These are phyloP conservation scores for Archocentrus centrarchus DNA, from an alignment of 2,113 vertebrate species.

Conservation along the genomic window DNA sequence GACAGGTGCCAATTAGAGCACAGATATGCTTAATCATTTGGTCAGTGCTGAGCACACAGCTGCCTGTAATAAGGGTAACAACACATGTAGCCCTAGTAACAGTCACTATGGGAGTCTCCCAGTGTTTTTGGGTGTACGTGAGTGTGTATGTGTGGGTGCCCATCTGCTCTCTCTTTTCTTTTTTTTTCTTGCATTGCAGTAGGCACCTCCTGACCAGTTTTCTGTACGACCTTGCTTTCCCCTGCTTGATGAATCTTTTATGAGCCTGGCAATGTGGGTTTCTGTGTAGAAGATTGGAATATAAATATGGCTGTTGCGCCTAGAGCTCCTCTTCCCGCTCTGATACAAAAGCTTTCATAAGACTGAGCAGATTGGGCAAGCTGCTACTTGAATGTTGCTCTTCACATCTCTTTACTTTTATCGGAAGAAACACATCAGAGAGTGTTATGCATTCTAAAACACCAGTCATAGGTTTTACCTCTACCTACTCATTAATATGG, in stretches of 20 bases:
- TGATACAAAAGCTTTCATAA: slow-evolving; percentile 76
- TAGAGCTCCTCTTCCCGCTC: slow-evolving; percentile 71
- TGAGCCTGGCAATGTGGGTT: slow-evolving; percentile 82
- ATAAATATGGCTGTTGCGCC: slow-evolving; percentile 82
- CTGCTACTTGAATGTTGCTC: slow-evolving; percentile 60
- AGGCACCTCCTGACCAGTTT: slow-evolving; percentile 78
- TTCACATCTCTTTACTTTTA: slow-evolving; percentile 59
- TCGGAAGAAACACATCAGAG: slow-evolving; percentile 52
- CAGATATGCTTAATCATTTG: slow-evolving; percentile 37
- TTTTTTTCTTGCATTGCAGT: slow-evolving; percentile 62
- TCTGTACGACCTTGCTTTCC: slow-evolving; percentile 82
- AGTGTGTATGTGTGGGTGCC: not conserved
- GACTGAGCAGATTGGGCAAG: slow-evolving; percentile 68
- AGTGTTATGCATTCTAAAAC: slow-evolving; percentile 28
- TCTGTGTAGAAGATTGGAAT: slow-evolving; percentile 85
- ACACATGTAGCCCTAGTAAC: slow-evolving; percentile 46
- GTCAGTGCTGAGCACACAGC: slow-evolving; percentile 29
- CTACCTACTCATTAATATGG: slow-evolving; percentile 36
- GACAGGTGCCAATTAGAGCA: slow-evolving; percentile 54
- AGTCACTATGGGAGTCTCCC: slow-evolving; percentile 32
- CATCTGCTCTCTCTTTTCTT: slow-evolving; percentile 19
- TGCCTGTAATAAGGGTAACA: slow-evolving; percentile 26
- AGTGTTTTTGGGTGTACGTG: not conserved
- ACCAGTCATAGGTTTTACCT: slow-evolving; percentile 28
- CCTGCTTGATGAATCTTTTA: slow-evolving; percentile 84